Conservation (phyloP, 2,113 vertebrate genomes). For the human (Homo sapiens) region GRCh38 chr2:228283001-228283500, state of each 20-base stretch:
- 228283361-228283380: neutral
- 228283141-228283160: neutral
- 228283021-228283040: neutral
- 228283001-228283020: neutral
- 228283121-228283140: neutral
- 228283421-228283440: neutral
- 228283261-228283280: neutral
- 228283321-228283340: neutral
- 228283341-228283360: neutral
- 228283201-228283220: neutral
- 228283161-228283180: neutral
- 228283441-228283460: neutral
- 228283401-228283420: neutral
- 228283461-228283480: neutral
- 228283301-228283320: neutral
- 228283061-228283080: accelerated
- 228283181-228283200: neutral
- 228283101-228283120: neutral
- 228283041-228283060: neutral
- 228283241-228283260: neutral
- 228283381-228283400: neutral
- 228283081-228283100: neutral
- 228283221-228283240: neutral
- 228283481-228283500: too few relatives aligned
- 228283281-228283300: neutral